Conservation (phyloP, 2,797 vertebrate species). For the Hemitrygon akajei region DNA sequence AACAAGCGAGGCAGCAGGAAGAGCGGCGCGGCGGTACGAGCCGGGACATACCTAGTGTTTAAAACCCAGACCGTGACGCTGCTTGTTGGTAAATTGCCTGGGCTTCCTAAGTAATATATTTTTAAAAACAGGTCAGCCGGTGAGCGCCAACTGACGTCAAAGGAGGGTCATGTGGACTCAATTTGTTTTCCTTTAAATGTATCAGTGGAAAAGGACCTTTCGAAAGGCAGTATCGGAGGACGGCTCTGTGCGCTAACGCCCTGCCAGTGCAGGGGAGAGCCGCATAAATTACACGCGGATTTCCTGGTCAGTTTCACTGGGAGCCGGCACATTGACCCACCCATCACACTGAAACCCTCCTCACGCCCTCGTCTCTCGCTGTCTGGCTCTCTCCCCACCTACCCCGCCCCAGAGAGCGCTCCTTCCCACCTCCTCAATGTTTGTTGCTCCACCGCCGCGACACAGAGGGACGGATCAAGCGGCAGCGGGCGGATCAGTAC, state of each 20-base stretch:
- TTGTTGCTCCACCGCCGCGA: not conserved
- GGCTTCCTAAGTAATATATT: not conserved
- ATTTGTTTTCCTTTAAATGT: slow-evolving; percentile 3
- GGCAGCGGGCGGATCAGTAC: too few relatives aligned
- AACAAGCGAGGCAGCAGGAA: too few relatives aligned
- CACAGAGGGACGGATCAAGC: not conserved
- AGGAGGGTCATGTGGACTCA: not conserved
- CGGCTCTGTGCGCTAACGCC: too few relatives aligned
- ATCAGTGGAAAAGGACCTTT: not conserved
- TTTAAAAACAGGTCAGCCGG: not conserved
- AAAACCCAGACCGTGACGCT: not conserved
- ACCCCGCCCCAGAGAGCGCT: not conserved
- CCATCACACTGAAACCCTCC: not conserved
- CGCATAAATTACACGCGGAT: too few relatives aligned
- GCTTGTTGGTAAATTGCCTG: not conserved
- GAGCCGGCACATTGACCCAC: not conserved
- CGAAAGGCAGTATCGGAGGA: too few relatives aligned
- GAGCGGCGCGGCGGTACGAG: too few relatives aligned
- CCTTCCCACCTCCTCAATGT: not conserved
- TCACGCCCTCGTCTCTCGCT: not conserved
- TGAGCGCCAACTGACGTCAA: not conserved
- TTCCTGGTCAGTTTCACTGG: not conserved
- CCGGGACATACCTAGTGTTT: not conserved
- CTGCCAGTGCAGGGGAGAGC: too few relatives aligned
- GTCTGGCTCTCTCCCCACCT: not conserved